Evolutionary conservation across 2,797 vertebrate species (phyloP).

Genomic region (Esox masquinongy): DNA sequence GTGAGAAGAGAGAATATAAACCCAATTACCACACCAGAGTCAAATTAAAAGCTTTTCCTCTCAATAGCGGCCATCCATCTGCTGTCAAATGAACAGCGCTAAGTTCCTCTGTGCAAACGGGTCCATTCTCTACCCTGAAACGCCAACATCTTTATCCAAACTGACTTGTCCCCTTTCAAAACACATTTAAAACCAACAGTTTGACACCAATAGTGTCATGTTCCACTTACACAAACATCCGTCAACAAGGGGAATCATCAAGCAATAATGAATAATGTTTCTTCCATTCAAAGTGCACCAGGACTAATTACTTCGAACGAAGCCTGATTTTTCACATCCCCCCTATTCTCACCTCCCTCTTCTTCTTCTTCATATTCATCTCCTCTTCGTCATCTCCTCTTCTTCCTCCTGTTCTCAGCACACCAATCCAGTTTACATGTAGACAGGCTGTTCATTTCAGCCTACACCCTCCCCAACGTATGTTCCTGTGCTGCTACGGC

Average conservation of each 20-base stretch:
- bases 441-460: constrained; percentile 55
- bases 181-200: constrained; percentile 40
- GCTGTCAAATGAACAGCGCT: constrained; percentile 69
- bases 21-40: constrained; percentile 74
- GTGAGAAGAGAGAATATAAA: constrained; percentile 70
- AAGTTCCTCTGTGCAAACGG: constrained; percentile 54
- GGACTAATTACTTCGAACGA: constrained; percentile 10
- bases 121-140: constrained; percentile 35
- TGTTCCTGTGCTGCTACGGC: constrained; percentile 13
- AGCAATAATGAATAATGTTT: constrained; percentile 29
- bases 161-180: constrained; percentile 42
- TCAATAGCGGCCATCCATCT: constrained; percentile 74
- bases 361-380: constrained; percentile 31
- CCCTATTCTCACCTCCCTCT: too few species aligned
- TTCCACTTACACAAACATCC: constrained; percentile 43
- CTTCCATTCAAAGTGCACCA: background rate
- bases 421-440: constrained; percentile 60
- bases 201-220: constrained; percentile 45
- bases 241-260: constrained; percentile 31
- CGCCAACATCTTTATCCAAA: constrained; percentile 61
- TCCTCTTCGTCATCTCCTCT: constrained; percentile 48
- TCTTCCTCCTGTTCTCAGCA: constrained; percentile 49
- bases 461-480: constrained; percentile 71
- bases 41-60: constrained; percentile 78
- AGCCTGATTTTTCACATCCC: constrained; percentile 19